Evolutionary conservation across 2,113 vertebrate species (phyloP), one percentile per base, ranked within the genome.

Genomic region (Rhabdomys dilectus): DNA sequence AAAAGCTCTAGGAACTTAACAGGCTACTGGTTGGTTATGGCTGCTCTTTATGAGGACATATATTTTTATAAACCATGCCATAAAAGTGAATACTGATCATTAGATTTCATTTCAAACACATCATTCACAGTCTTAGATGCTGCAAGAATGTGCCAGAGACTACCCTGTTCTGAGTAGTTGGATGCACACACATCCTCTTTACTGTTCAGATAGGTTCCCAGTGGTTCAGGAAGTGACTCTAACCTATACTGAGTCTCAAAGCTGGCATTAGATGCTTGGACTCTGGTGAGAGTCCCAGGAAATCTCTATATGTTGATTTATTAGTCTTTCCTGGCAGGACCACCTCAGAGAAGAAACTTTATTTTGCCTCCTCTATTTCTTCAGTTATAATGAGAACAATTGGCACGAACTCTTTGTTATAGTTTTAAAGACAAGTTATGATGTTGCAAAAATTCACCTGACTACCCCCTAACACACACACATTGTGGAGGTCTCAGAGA

Each of bases 81-180:
- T 98, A 95, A 96, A 96, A 95, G 68, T 58, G 56, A 97, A 88
- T 81, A 97, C 94, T 8, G 13, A 68, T 96, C 88, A 97, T 97
- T 94, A 97, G 60, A 89, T 93, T 96, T 95, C 51, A 95, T 92
- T 97, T 97, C 91, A 88, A 96, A 39, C 85, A n/a, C 60, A 68
- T 93, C 96, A 95, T 97, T 95, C 90, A 82, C 77, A 91, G 70
- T 91, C 80, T 95, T 88, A 77, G 90, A 82, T 53, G 53, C 80
- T 64, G 17, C 1, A 21, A 93, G 68, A 75, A 85, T 88, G 70
- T 29, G 53, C 60, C 34, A 88, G 94, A 45, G 5, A 29, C 12
- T 62, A 29, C 39, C 72, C 22, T 62, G 13, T 21, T 53, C 78
- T 34, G 19, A 58, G 62, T 7, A 84, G n/a, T 15, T 16, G 68